phyloP scores from a whole-genome alignment of 2,113 vertebrate species.

The rabbit (Oryctolagus cuniculus) region DNA sequence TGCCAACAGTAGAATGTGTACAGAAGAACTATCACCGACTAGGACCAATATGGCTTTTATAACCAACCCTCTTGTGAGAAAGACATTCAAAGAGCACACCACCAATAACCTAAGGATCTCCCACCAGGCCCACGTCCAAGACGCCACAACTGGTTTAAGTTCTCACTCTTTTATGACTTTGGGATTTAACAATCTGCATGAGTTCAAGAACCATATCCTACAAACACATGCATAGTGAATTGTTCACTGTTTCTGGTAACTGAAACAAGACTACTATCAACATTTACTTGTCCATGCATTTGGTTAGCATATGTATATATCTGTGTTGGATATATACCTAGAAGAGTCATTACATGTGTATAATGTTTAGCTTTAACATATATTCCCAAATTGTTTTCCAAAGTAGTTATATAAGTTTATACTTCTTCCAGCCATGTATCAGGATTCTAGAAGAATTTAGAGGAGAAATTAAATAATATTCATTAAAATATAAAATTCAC shows the following conservation, averaged over 20 bases:
- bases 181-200: too few relatives aligned
- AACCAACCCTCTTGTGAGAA: too few relatives aligned
- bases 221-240: neutral
- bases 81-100: too few relatives aligned
- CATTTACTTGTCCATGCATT: neutral
- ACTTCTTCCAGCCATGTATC: neutral
- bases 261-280: neutral
- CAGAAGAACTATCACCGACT: too few relatives aligned
- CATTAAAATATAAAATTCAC: neutral
- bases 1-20: too few relatives aligned
- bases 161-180: too few relatives aligned
- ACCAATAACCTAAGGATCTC: too few relatives aligned
- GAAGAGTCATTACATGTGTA: neutral
- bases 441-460: neutral
- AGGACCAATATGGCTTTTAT: too few relatives aligned
- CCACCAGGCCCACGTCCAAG: too few relatives aligned
- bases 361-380: neutral
- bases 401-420: neutral
- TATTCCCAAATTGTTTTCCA: neutral
- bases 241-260: neutral
- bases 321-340: neutral
- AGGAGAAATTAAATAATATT: slow-evolving; percentile 29
- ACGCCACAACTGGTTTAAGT: too few relatives aligned
- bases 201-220: too few relatives aligned
- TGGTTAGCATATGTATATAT: neutral